Evolutionary conservation across 2,888 invertebrate genomes (phyloP), one percentile per base, ranked within the genome.

Genomic region (Lochmaea capreae): DNA sequence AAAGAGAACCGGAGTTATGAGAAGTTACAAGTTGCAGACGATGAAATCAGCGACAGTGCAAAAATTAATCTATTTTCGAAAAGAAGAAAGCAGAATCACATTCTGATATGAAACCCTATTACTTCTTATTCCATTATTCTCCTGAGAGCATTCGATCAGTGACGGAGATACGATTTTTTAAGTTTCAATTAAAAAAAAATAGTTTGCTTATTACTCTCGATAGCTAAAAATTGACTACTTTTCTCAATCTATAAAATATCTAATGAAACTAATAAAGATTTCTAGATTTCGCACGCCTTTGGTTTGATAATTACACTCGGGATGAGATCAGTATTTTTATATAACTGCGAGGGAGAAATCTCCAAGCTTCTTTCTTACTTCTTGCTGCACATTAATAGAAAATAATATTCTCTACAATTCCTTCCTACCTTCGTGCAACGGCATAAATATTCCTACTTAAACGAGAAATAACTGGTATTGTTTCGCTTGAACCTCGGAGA

Each of bases 21-120:
- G 46, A 79, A 78, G 73, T 78, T 75, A 76, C 74, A 78, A 74
- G 78, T 78, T 75, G 74, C 78, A 80, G 73, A 71, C 26, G 26
- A 26, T 26, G 26, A 26, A 26, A 4, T 26, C 77, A 71, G 78
- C 73, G 79, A 79, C 79, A 81, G 79, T 22, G 22, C 22, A 22
- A 22, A 22, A 22, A 22, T 22, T 22, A 22, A 22, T 22, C 22
- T 22, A 22, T 22, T 3, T 22, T 22, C 22, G 22, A 8, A 33
- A 1, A 6, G 33, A 33, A 6, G 8, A 8, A 8, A 8, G 8
- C 8, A 33, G 8, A 33, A 8, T 33, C 33, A 33, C 6, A 33
- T 33, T 33, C 33, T 33, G 33, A 33, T 33, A 33, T 33, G 33
- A 33, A 33, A 33, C 33, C 8, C 6, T 8, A 33, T 33, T 33